These are phyloP conservation scores for Chloroclysta siterata DNA, from an alignment of 2,888 invertebrate genomes.

Conservation along the genomic window DNA sequence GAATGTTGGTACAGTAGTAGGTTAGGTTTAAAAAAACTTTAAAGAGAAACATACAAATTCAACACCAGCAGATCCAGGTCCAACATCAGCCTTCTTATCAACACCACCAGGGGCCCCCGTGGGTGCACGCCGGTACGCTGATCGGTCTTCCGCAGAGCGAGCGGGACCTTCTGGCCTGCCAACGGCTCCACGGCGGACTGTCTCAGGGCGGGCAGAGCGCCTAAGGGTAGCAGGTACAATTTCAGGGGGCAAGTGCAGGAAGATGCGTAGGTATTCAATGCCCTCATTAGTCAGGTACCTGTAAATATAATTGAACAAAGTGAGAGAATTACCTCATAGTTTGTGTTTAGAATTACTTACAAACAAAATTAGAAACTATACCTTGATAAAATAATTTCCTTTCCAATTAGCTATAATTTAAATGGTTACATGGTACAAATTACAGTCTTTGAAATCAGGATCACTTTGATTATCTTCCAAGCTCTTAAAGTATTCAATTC, in stretches of 20 bases:
- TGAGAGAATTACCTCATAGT: background rate
- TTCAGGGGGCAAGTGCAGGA: constrained; percentile 98
- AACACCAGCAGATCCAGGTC: constrained; percentile 96
- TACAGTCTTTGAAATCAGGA: no score
- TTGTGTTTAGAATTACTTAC: no score
- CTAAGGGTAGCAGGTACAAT: constrained; percentile 99
- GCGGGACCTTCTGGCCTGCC: constrained; percentile 89
- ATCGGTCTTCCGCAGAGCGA: constrained; percentile 92
- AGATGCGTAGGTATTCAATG: constrained; percentile 97
- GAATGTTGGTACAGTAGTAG: background rate
- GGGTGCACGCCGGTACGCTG: constrained; percentile 92
- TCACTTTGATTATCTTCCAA: no score
- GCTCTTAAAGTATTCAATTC: no score
- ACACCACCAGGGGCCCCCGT: constrained; percentile 86
- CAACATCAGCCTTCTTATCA: constrained; percentile 98
- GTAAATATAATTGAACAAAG: constrained; percentile 31
- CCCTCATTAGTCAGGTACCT: constrained; percentile 98
- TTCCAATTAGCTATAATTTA: no score
- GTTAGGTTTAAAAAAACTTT: background rate
- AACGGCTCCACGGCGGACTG: constrained; percentile 90
- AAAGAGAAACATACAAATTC: constrained; percentile 88
- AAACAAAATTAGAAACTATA: no score
- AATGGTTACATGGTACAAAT: no score
- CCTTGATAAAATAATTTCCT: no score
- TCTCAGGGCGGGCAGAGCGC: constrained; percentile 94